phyloP scores from a whole-genome alignment of 1,140 invertebrate genomes.

The Papilio dardanus region DNA sequence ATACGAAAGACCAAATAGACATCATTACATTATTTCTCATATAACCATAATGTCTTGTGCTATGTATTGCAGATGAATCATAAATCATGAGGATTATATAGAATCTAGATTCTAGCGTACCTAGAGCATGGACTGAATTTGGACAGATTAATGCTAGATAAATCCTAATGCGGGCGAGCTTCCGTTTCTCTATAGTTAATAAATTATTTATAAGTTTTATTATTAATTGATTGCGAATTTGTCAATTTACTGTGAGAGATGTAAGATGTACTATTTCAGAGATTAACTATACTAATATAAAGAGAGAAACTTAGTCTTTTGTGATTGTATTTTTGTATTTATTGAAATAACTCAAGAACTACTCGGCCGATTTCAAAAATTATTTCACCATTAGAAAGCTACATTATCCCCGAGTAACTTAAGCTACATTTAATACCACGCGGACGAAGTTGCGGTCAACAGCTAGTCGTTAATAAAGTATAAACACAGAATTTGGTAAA shows the following conservation, averaged over 20 bases:
- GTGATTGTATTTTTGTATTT: too few relatives aligned
- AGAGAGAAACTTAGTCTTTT: too few relatives aligned
- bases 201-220: conserved; percentile 42
- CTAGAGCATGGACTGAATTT: conserved; percentile 49
- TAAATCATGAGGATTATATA: conserved; percentile 31
- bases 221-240: background rate
- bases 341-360: too few relatives aligned
- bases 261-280: background rate
- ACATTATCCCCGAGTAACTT: too few relatives aligned
- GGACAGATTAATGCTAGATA: conserved; percentile 42
- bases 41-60: background rate
- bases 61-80: conserved; percentile 23
- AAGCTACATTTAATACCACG: too few relatives aligned
- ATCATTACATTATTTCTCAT: background rate
- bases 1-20: background rate
- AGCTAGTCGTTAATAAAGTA: too few relatives aligned
- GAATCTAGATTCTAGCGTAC: conserved; percentile 35
- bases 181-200: conserved; percentile 40
- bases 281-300: background rate
- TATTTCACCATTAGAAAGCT: too few relatives aligned
- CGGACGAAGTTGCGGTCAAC: too few relatives aligned
- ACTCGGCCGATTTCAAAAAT: too few relatives aligned
- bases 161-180: conserved; percentile 53
- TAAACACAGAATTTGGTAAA: background rate
- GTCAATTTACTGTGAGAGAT: background rate